These are phyloP conservation scores for Diarsia brunnea DNA, from an alignment of 2,888 invertebrate genomes.

Conservation along the genomic window DNA sequence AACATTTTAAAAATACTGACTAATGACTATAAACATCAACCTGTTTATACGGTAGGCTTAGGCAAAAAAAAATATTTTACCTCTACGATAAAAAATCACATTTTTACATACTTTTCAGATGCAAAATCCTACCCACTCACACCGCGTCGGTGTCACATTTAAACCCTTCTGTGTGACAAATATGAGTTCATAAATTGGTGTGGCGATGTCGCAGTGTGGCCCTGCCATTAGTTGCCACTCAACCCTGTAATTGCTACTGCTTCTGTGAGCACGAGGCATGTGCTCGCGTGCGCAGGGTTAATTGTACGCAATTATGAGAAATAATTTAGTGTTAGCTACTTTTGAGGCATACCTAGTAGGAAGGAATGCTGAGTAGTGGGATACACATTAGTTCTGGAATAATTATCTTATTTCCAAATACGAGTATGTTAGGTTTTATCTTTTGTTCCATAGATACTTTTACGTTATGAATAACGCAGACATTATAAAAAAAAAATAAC, in stretches of 20 bases:
- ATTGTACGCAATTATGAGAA: slow-evolving; percentile 34
- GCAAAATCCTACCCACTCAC: neutral
- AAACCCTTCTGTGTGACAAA: slow-evolving; percentile 33
- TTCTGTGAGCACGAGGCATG: slow-evolving; percentile 18
- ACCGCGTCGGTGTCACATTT: neutral
- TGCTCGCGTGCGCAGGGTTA: slow-evolving; percentile 43
- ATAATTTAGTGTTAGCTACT: slow-evolving; percentile 15
- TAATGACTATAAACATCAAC: neutral
- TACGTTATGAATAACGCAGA: too few species aligned
- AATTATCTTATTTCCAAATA: neutral
- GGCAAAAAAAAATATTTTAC: neutral
- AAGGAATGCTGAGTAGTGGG: neutral
- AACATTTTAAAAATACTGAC: neutral
- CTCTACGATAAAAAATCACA: neutral
- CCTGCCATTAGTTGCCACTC: slow-evolving; percentile 61
- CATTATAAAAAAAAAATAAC: neutral
- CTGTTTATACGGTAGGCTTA: neutral
- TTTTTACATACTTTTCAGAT: slow-evolving; percentile 6
- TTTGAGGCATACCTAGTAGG: neutral
- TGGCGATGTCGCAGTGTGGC: slow-evolving; percentile 21
- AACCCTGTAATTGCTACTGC: slow-evolving; percentile 50
- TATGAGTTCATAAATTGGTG: slow-evolving; percentile 42
- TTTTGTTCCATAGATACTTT: neutral
- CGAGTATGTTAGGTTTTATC: neutral
- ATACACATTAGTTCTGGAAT: neutral